Evolutionary conservation across 2,888 invertebrate genomes (phyloP).

Genomic region (Caradrina kadenii): DNA sequence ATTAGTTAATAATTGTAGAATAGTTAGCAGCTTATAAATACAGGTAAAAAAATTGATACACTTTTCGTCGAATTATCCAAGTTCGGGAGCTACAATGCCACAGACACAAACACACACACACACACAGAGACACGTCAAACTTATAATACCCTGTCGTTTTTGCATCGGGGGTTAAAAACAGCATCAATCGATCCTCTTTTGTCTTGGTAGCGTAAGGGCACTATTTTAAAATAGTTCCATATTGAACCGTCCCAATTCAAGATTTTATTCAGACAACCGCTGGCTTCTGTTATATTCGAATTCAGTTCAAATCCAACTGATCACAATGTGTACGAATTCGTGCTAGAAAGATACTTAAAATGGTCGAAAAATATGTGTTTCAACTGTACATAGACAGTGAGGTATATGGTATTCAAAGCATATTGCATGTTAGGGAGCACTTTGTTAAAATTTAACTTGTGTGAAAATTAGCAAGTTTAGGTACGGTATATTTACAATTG

Average conservation of each 20-base stretch:
- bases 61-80: too few species aligned
- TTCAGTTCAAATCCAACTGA: conserved; percentile 14
- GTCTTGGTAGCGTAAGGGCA: background rate
- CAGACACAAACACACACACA: too few species aligned
- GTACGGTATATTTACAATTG: background rate
- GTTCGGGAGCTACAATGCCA: too few species aligned
- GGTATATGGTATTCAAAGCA: background rate
- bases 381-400: background rate
- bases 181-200: background rate
- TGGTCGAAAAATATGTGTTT: conserved; percentile 2
- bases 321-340: background rate
- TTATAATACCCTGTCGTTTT: too few species aligned
- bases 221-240: background rate
- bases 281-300: background rate
- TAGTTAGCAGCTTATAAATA: too few species aligned
- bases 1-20: conserved; percentile 2
- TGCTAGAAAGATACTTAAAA: conserved; percentile 4
- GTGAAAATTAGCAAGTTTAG: background rate
- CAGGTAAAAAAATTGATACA: too few species aligned
- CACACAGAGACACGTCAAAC: too few species aligned
- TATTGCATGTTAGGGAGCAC: conserved; percentile 4
- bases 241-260: background rate
- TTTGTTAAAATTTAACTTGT: conserved; percentile 19
- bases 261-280: conserved; percentile 11
- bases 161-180: too few species aligned